These are phyloP conservation scores for Oopsacas minuta DNA, from an alignment of 37 sponge, comb jelly and placozoan species.

Conservation along the genomic window DNA sequence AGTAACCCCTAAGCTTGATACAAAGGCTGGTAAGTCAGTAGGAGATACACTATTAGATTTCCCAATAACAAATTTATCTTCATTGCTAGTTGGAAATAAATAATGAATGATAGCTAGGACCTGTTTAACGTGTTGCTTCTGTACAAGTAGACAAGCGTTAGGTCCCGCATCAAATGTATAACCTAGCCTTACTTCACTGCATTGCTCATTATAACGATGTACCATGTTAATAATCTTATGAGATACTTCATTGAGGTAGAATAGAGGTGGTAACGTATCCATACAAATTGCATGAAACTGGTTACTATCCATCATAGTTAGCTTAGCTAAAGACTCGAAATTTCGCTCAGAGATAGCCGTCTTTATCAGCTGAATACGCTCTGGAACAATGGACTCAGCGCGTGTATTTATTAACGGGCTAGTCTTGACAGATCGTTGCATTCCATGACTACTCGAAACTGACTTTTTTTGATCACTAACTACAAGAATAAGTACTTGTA, in stretches of 20 bases:
- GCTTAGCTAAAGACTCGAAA: slow-evolving; percentile 54
- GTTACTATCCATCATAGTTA: slow-evolving; percentile 95
- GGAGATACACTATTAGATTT: background rate
- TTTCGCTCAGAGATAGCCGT: slow-evolving; percentile 55
- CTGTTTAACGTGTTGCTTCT: slow-evolving; percentile 32
- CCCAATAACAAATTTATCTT: background rate
- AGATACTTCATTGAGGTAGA: slow-evolving; percentile 80
- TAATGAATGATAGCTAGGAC: slow-evolving; percentile 38
- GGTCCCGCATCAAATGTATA: slow-evolving; percentile 99
- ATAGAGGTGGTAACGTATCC: slow-evolving; percentile 90
- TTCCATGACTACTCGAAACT: slow-evolving; percentile 79
- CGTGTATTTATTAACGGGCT: slow-evolving; percentile 63
- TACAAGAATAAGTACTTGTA: slow-evolving; percentile 78
- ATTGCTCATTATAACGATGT: slow-evolving; percentile 60
- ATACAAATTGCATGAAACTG: slow-evolving; percentile 96
- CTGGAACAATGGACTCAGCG: slow-evolving; percentile 57
- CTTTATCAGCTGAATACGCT: slow-evolving; percentile 64
- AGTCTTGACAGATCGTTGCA: slow-evolving; percentile 74
- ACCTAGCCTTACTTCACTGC: slow-evolving; percentile 37
- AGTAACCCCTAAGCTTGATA: background rate
- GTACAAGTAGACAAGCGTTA: slow-evolving; percentile 76
- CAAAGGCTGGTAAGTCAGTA: background rate
- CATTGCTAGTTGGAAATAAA: slow-evolving; percentile 42
- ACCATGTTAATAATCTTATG: slow-evolving; percentile 54
- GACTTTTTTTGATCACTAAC: slow-evolving; percentile 74